A percentile compares a stretch with the other conserved stretches of the same genome.
phyloP scores from a whole-genome alignment of 1,140 invertebrate genomes.

The Bombus balteatus region DNA sequence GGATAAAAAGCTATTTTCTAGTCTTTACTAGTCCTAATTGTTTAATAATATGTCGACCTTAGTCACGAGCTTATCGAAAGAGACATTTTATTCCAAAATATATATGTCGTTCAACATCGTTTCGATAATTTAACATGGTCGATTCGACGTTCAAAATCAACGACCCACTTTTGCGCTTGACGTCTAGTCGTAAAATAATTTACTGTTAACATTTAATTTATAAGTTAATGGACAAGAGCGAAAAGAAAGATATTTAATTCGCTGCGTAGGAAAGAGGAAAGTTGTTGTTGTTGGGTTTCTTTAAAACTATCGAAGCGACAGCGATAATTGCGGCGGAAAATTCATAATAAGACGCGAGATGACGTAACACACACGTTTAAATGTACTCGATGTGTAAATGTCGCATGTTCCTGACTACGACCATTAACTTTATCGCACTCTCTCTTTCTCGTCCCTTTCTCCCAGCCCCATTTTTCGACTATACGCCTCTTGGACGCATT shows the following conservation, averaged over 20 bases:
- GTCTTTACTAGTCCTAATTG: background rate
- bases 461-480: constrained; percentile 20
- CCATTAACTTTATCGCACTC: constrained; percentile 62
- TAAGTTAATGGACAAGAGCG: too few species aligned
- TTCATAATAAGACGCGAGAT: constrained; percentile 46
- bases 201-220: background rate
- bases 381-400: constrained; percentile 78
- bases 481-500: constrained; percentile 5
- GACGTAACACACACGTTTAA: constrained; percentile 52
- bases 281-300: background rate
- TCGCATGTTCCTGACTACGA: constrained; percentile 79
- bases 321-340: constrained; percentile 21
- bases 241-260: background rate
- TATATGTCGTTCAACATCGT: background rate
- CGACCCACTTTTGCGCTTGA: background rate
- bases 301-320: background rate
- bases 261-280: background rate
- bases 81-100: background rate
- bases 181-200: background rate
- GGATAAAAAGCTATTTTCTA: background rate
- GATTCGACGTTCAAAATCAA: background rate
- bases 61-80: background rate
- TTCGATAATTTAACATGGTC: background rate
- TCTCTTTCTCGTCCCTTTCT: constrained; percentile 64
- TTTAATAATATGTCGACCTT: background rate